Base-by-base conservation (phyloP, 2,797 vertebrate genomes). In the Parauchenoglanis punctatus region DNA sequence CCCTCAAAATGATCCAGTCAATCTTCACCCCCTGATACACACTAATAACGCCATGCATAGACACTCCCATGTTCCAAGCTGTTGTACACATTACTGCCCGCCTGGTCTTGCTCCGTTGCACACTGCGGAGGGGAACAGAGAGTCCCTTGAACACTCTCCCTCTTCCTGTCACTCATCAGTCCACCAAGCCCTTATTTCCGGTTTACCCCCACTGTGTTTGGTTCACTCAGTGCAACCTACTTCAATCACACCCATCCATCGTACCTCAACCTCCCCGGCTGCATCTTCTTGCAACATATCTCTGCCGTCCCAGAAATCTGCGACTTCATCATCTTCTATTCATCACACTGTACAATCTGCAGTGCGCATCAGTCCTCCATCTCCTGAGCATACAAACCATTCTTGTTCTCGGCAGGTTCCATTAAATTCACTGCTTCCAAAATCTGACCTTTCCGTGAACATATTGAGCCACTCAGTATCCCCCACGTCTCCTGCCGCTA, bases 41-140 rank as follows among this genome's bases (percentile, higher is more conserved):
- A 58, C 89, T 84, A 63, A 89, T 92, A 20, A 88, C 89, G 88
- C 84, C 23, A 54, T 44, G 6, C 86, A 87, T 78, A 86, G 89
- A 85, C 2, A 78, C 88, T 87, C 90, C 88, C 52, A 86, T 90
- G 87, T 56, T 86, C 88, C 18, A 44, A 90, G 85, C 56, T 86
- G 83, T n/a, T 83, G 52, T 65, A 89, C 77, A 28, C 84, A 61
- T 84, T 89, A 85, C 88, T 94, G 94, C 88, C 89, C 90, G 52
- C 91, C 92, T 58, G 94, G 94, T 88, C 82, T 86, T 91, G 91
- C 92, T 89, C 70, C 91, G 75, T 87, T 93, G 81, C 67, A 91
- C 81, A 89, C 77, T 59, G 89, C 91, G 35, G 91, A 86, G 52
- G 92, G 86, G 67, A 91, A 54, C 86, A 81, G 6, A 81, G 20